A percentile compares a stretch with the other conserved stretches of the same genome.
phyloP scores from a whole-genome alignment of 2,797 vertebrate species.

The Pristis pectinata region DNA sequence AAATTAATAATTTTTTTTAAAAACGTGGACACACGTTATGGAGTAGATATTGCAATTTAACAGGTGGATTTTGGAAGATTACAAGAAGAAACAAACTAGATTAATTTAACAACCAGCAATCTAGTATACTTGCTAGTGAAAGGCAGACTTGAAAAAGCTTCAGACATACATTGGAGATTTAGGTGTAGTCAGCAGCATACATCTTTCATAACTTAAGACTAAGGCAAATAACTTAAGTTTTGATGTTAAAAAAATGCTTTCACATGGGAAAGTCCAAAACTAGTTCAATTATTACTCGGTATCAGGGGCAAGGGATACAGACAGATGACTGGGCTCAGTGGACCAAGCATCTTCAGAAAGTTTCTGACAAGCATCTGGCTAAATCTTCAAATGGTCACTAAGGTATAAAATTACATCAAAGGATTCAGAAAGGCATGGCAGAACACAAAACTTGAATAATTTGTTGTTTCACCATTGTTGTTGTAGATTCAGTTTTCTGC shows the following conservation, averaged over 20 bases:
- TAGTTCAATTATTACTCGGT: background rate
- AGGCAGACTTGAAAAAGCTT: background rate
- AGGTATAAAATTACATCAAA: background rate
- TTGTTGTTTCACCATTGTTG: no score
- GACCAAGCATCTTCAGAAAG: background rate
- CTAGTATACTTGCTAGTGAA: background rate
- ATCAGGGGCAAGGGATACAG: background rate
- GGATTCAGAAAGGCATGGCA: background rate
- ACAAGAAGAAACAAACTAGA: background rate
- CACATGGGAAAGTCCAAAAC: no score
- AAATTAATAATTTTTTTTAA: conserved; percentile 6
- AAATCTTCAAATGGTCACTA: background rate
- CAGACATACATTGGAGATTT: background rate
- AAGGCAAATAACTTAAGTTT: background rate
- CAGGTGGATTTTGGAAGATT: background rate
- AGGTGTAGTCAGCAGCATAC: no score
- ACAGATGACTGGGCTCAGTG: background rate
- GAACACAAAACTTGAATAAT: background rate
- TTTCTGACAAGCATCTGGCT: background rate
- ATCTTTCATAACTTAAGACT: background rate
- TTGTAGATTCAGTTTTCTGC: background rate
- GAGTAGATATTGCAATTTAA: background rate
- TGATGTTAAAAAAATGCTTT: no score
- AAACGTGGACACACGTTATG: background rate
- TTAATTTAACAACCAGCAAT: background rate